These are phyloP conservation scores for Zootermopsis nevadensis DNA, from an alignment of 2,888 invertebrate species.

Conservation along the genomic window DNA sequence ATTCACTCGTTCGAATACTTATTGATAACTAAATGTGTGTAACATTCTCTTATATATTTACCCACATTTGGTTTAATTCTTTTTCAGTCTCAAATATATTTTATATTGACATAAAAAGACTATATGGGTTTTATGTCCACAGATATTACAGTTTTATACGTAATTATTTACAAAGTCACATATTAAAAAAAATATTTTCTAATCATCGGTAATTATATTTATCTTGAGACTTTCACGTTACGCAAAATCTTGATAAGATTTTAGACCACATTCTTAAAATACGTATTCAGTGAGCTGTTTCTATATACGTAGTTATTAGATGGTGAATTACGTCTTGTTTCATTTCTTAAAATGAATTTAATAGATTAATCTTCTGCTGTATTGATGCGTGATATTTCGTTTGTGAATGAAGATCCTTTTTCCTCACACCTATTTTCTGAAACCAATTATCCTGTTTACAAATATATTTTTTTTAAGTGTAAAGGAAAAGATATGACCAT, in stretches of 20 bases:
- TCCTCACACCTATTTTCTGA: too few relatives aligned
- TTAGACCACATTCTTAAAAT: background rate
- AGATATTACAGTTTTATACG: background rate
- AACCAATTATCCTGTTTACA: too few relatives aligned
- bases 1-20: background rate
- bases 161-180: slow-evolving; percentile 14
- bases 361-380: background rate
- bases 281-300: background rate
- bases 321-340: background rate
- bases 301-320: background rate
- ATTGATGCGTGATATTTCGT: too few relatives aligned
- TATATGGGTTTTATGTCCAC: background rate
- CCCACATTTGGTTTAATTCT: background rate
- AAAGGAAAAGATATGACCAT: too few relatives aligned
- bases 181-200: slow-evolving; percentile 29
- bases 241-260: background rate
- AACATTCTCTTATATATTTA: background rate
- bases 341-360: background rate
- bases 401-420: too few relatives aligned
- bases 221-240: background rate
- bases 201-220: background rate
- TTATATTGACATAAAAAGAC: slow-evolving; percentile 26
- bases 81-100: background rate
- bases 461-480: too few relatives aligned
- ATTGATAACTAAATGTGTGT: background rate